Evolutionary conservation across 2,888 invertebrate genomes (phyloP).

Genomic region (Noctua pronuba): DNA sequence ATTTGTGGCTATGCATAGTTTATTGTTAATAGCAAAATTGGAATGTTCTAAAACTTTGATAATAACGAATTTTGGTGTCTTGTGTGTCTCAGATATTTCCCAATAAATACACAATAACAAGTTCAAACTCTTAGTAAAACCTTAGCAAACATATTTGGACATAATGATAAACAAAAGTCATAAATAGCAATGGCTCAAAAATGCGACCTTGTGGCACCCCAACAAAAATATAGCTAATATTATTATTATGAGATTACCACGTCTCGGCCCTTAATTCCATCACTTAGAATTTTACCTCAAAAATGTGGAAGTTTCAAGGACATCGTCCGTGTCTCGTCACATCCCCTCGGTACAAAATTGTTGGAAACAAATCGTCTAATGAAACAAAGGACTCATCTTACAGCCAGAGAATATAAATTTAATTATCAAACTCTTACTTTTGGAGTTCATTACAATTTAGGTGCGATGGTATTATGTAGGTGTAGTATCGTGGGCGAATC

Average conservation of each 20-base stretch:
- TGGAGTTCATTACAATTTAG: constrained; percentile 76
- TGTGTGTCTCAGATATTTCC: background rate
- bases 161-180: background rate
- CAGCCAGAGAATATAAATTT: constrained; percentile 76
- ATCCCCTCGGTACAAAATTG: constrained; percentile 57
- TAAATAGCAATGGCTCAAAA: constrained; percentile 4
- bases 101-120: background rate
- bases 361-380: constrained; percentile 76
- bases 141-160: background rate
- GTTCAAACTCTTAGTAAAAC: background rate
- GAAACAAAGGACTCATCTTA: constrained; percentile 77
- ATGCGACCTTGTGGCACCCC: constrained; percentile 33
- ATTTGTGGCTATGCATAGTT: background rate
- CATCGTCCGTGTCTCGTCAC: constrained; percentile 37
- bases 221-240: constrained; percentile 19
- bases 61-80: background rate
- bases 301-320: constrained; percentile 52
- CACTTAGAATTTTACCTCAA: constrained; percentile 39
- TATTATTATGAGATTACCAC: constrained; percentile 20
- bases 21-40: background rate
- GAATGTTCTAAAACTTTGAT: background rate
- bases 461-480: constrained; percentile 37
- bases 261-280: constrained; percentile 32
- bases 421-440: constrained; percentile 77
- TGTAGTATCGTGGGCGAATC: constrained; percentile 25